Evolutionary conservation across 2,797 vertebrate species (phyloP).

Genomic region (Propithecus deckenii): DNA sequence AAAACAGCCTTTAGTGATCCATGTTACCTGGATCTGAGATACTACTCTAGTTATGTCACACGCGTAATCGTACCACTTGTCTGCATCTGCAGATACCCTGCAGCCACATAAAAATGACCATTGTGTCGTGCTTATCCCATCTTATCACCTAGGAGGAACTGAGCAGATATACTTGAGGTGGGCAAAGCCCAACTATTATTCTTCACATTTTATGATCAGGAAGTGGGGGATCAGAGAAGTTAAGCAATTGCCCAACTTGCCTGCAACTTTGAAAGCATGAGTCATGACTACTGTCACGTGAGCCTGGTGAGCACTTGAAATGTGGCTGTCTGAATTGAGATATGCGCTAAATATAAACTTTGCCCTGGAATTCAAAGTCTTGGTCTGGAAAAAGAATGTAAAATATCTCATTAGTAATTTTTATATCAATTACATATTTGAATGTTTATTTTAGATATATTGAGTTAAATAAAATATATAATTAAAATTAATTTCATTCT

Average conservation of each 20-base stretch:
- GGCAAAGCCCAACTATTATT: neutral
- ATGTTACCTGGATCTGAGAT: neutral
- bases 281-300: rapidly evolving
- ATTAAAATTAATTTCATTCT: neutral
- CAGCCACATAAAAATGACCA: neutral
- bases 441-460: neutral
- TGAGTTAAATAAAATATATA: neutral
- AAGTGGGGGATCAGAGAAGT: neutral
- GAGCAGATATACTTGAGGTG: neutral
- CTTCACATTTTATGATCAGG: neutral
- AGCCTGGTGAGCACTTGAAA: neutral
- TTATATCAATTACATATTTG: neutral
- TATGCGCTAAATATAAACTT: neutral
- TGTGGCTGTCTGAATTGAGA: neutral
- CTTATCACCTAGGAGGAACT: neutral
- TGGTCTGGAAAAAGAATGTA: neutral
- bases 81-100: neutral
- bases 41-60: neutral
- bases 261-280: too few relatives aligned
- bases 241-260: neutral
- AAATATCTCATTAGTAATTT: neutral
- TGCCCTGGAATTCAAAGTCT: neutral
- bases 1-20: neutral
- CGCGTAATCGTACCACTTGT: neutral
- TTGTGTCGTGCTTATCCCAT: neutral